A percentile compares a stretch with the other conserved stretches of the same genome.
Conservation (phyloP, 64 coral and sea anemone genomes). For the Stichodactyla helianthus region DNA sequence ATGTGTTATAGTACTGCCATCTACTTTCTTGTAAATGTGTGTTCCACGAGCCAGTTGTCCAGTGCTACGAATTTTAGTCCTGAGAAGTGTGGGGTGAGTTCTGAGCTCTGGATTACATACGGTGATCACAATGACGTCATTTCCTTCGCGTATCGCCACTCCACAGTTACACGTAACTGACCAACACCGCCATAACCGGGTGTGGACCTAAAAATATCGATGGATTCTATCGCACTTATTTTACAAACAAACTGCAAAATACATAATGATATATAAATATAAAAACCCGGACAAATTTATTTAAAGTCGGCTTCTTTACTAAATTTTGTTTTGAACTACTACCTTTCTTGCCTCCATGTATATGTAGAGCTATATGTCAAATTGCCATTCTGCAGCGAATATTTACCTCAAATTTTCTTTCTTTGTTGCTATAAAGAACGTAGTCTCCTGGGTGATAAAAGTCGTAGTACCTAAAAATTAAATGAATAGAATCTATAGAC, state of each 20-base stretch:
- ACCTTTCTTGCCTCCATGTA: too few species aligned
- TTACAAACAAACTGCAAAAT: too few species aligned
- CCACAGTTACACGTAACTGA: constrained; percentile 59
- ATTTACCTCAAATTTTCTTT: constrained; percentile 53
- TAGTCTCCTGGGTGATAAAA: constrained; percentile 55
- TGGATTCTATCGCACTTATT: too few species aligned
- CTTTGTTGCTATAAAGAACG: constrained; percentile 55
- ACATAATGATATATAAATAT: too few species aligned
- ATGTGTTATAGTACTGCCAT: neutral
- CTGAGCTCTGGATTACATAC: constrained; percentile 8
- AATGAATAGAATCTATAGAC: neutral
- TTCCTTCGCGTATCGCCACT: constrained; percentile 47
- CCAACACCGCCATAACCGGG: constrained; percentile 45
- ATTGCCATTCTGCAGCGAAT: neutral
- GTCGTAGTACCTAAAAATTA: constrained; percentile 43
- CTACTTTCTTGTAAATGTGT: neutral
- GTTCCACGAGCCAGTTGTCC: constrained; percentile 15
- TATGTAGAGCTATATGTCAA: too few species aligned
- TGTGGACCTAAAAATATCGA: constrained; percentile 37
- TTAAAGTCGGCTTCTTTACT: too few species aligned
- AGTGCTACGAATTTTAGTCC: neutral
- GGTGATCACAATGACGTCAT: constrained; percentile 51
- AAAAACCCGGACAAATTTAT: too few species aligned
- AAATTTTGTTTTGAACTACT: too few species aligned
- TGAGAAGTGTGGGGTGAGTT: neutral